Conservation (phyloP, 2,113 vertebrate genomes). For the Elephantulus edwardii region DNA sequence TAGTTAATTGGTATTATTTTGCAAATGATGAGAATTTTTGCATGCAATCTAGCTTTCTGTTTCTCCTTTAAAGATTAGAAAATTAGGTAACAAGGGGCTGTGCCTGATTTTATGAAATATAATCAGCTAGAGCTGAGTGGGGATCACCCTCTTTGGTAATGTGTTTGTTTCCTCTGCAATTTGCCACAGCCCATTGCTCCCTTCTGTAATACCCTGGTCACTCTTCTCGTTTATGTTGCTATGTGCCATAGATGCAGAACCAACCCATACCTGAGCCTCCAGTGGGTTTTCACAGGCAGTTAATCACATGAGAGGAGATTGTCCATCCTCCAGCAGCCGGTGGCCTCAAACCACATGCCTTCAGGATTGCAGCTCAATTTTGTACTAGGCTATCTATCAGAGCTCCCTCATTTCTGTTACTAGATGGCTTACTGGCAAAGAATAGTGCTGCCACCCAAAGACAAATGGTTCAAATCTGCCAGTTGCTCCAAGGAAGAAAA, state of each 20-base stretch:
- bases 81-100: background rate
- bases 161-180: rapidly evolving
- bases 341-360: no score
- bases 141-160: background rate
- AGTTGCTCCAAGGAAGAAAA: no score
- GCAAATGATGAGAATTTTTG: slow-evolving; percentile 17
- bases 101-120: rapidly evolving
- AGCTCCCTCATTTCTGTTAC: no score
- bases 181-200: background rate
- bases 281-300: no score
- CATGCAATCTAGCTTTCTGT: background rate
- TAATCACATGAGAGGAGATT: no score
- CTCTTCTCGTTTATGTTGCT: background rate
- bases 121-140: background rate
- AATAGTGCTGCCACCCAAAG: no score
- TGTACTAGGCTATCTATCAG: no score
- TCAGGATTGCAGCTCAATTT: no score
- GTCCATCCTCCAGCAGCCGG: no score
- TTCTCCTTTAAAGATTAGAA: slow-evolving; percentile 18
- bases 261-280: no score
- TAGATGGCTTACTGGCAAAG: no score
- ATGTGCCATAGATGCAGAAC: background rate
- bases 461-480: no score
- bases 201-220: background rate
- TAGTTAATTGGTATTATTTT: background rate